Evolutionary conservation across 2,113 vertebrate species (phyloP).

Genomic region (Ptilorrhoa leucosticta): DNA sequence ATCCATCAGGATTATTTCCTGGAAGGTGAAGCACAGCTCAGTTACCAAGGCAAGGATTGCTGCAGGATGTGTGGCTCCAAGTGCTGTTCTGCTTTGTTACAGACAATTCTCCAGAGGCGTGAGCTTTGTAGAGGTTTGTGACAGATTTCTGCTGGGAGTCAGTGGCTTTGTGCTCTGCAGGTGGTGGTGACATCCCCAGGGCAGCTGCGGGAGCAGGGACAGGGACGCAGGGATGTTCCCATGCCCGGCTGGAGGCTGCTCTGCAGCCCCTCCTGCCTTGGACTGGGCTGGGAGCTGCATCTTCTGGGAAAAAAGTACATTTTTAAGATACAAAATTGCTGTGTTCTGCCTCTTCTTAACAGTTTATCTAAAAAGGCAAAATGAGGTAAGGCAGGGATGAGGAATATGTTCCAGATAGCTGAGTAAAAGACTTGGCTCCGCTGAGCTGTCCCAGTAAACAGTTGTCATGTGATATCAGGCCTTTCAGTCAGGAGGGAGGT

Average conservation of each 20-base stretch:
- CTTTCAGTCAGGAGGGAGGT: neutral
- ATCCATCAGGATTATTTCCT: neutral
- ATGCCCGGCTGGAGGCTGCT: neutral
- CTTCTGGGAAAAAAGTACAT: neutral
- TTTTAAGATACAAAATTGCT: rapidly evolving
- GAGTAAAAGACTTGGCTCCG: neutral
- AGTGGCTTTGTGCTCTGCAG: neutral
- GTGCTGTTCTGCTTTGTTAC: neutral
- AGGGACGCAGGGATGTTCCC: rapidly evolving
- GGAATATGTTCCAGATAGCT: neutral
- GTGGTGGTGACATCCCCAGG: too few species aligned
- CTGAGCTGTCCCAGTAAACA: neutral
- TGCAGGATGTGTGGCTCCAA: neutral
- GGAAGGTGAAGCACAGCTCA: neutral
- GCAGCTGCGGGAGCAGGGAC: neutral
- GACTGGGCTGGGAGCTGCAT: neutral
- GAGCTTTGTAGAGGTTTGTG: neutral
- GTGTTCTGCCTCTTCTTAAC: neutral
- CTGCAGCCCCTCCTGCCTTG: neutral
- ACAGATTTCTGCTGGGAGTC: neutral
- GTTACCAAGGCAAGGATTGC: neutral
- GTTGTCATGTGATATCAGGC: neutral
- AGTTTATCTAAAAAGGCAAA: neutral
- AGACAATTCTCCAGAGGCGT: neutral
- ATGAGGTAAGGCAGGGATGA: neutral